A percentile compares a stretch with the other conserved stretches of the same genome.
Conservation (phyloP, 2,797 vertebrate species). For the Falco concolor region DNA sequence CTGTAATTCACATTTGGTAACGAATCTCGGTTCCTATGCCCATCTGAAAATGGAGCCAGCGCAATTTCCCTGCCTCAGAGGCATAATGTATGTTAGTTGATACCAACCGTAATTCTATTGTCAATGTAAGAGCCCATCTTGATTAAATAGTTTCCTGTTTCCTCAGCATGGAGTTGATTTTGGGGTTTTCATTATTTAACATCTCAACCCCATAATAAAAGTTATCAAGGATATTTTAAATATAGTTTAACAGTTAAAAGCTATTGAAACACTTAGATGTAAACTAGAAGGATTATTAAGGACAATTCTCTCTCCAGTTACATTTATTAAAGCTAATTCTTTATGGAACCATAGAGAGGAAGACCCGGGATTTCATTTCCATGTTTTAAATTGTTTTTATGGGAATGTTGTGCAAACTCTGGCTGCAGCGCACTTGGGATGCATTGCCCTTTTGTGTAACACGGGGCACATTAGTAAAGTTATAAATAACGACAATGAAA, state of each 20-base stretch:
- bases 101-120: neutral
- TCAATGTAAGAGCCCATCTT: neutral
- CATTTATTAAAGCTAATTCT: neutral
- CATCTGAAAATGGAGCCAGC: neutral
- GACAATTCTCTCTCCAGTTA: neutral
- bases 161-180: neutral
- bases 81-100: neutral
- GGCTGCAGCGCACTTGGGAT: neutral
- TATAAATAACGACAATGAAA: neutral
- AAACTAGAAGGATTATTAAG: neutral
- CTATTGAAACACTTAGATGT: neutral
- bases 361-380: neutral
- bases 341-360: neutral
- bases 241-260: neutral
- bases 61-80: neutral
- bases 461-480: neutral
- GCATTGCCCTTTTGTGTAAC: neutral
- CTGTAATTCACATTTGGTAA: conserved; percentile 12
- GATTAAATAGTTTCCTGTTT: neutral
- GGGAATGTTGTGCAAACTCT: neutral
- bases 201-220: neutral
- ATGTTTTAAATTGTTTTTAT: neutral
- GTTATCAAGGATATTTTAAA: neutral
- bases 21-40: neutral
- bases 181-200: neutral